Evolutionary conservation across 2,113 vertebrate species (phyloP).

Genomic region (Tympanuchus pallidicinctus): DNA sequence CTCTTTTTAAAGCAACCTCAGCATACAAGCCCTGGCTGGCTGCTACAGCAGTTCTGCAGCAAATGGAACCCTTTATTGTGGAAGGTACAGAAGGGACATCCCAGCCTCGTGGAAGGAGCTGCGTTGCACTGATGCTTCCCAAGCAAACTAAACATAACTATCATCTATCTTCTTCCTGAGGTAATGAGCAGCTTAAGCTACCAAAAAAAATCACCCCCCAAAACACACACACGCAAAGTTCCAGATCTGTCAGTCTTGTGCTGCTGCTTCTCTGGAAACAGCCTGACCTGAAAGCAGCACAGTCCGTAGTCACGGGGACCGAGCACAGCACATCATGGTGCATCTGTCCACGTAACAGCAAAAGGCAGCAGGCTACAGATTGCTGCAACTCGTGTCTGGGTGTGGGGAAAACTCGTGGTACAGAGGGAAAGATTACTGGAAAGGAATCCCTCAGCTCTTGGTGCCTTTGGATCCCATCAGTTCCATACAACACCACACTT

Average conservation of each 20-base stretch:
- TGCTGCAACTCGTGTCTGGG: accelerated
- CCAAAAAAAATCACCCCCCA: neutral
- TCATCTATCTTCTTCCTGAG: neutral
- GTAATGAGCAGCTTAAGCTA: neutral
- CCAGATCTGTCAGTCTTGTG: neutral
- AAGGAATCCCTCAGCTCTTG: neutral
- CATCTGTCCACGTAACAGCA: neutral
- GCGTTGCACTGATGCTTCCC: neutral
- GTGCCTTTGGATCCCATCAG: neutral
- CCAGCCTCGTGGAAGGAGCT: neutral
- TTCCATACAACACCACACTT: neutral
- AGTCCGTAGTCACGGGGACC: neutral
- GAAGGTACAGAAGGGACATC: neutral
- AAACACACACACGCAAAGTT: neutral
- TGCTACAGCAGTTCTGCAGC: accelerated
- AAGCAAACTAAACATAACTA: accelerated
- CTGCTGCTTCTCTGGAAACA: slow-evolving; percentile 31
- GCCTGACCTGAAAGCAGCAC: neutral
- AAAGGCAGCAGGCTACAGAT: neutral
- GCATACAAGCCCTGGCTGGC: neutral
- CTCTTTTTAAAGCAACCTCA: neutral
- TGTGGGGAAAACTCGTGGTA: neutral
- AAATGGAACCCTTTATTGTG: accelerated
- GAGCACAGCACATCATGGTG: neutral
- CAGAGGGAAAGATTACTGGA: neutral